phyloP scores from a whole-genome alignment of 2,888 invertebrate species.

The Phytoseiulus persimilis region DNA sequence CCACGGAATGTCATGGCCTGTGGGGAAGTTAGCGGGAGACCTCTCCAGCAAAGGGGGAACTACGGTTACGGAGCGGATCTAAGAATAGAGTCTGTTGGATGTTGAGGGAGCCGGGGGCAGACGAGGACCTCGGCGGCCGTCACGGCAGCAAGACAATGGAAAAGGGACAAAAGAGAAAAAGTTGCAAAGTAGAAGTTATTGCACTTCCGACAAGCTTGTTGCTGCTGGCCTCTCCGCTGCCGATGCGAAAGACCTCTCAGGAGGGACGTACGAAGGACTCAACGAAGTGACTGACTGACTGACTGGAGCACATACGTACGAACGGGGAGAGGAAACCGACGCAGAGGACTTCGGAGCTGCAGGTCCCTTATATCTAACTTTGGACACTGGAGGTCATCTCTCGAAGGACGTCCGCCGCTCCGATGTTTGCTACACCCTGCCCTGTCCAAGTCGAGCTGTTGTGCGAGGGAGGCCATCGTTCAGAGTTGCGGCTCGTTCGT shows the following conservation, averaged over 20 bases:
- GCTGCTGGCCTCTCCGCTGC: neutral
- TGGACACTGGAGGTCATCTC: neutral
- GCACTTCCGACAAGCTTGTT: conserved; percentile 39
- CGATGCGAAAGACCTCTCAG: neutral
- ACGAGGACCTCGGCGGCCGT: neutral
- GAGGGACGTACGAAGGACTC: neutral
- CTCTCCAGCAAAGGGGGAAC: neutral
- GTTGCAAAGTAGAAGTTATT: conserved; percentile 34
- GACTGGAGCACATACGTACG: neutral
- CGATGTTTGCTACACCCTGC: neutral
- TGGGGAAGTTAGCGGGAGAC: neutral
- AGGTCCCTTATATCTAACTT: neutral
- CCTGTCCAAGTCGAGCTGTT: neutral
- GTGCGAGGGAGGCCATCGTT: neutral
- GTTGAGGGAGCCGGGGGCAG: neutral
- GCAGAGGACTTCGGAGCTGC: neutral
- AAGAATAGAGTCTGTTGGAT: neutral
- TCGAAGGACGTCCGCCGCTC: neutral
- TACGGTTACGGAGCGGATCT: neutral
- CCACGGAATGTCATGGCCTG: neutral
- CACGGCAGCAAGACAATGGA: neutral
- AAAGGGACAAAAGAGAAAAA: neutral
- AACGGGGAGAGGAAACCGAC: neutral
- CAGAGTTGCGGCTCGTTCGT: neutral
- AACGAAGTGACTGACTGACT: neutral